Base-by-base conservation (phyloP, 2,797 vertebrate genomes). In the Orestias chungarensis region DNA sequence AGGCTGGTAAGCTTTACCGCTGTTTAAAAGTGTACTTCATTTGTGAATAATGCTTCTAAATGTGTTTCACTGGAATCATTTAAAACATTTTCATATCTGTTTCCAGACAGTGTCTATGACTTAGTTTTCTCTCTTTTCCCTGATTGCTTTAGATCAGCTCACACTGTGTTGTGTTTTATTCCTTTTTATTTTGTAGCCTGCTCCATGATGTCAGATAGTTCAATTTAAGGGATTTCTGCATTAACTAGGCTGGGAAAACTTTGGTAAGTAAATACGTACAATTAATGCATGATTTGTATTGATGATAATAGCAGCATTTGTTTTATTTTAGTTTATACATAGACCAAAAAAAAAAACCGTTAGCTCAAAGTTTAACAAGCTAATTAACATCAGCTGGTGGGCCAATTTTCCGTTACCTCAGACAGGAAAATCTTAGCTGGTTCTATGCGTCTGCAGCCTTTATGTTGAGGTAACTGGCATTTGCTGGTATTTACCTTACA, bases 21-120 rank as follows among this genome's bases (percentile, higher is more conserved):
- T n/a, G 33, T 62, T 40, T 62, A n/a, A n/a, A n/a, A n/a, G n/a
- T n/a, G n/a, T n/a, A 38, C 35, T 62, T 23, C 59, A 38, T 62
- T 15, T 7, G 10, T 62, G 11, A 62, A 62, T 38, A n/a, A n/a
- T 15, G 33, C 38, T 23, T 62, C 15, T 23, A 33, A 38, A 4
- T 40, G 35, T n/a, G 23, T 33, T 62, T 62, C 33, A 38, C 35
- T 38, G 35, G 23, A 62, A 61, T 40, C 20, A 31, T 12, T 11
- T 40, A 5, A 62, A n/a, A 62, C 40, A 6, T 5, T 62, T 38
- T 38, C 14, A 10, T 17, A n/a, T 62, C 20, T 61, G 18, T 61
- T 38, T 59, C 17, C 57, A 61, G 31, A 8, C 5, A 6, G 14
- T 40, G n/a, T 62, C 4, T n/a, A 15, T n/a, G 35, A 40, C 35